Conservation (phyloP, 2,797 vertebrate species). For the Anas acuta region DNA sequence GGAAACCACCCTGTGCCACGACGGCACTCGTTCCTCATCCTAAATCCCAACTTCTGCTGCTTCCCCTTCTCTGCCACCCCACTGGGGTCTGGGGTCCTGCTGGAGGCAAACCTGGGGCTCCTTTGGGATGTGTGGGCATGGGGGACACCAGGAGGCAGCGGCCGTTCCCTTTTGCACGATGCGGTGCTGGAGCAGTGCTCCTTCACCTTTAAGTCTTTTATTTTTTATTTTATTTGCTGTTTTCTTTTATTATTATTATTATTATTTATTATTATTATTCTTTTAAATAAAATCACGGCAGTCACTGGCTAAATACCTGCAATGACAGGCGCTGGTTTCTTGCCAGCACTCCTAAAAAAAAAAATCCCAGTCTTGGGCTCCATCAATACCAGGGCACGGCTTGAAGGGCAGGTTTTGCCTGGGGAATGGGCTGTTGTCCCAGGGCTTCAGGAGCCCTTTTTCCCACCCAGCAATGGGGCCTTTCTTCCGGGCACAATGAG, state of each 20-base stretch:
- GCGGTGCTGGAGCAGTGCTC: neutral
- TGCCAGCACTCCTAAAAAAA: neutral
- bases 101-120: neutral
- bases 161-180: accelerated
- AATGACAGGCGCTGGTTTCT: neutral
- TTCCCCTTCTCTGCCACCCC: no score
- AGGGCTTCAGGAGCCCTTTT: slow-evolving; percentile 33
- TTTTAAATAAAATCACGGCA: neutral
- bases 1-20: neutral
- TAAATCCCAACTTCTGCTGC: no score
- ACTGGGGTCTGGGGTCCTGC: neutral
- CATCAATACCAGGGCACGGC: neutral
- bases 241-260: no score
- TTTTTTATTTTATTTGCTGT: no score
- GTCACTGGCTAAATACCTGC: neutral
- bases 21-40: no score
- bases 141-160: neutral
- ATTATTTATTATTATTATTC: no score
- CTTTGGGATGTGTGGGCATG: neutral
- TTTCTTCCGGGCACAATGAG: slow-evolving; percentile 51
- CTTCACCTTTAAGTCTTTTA: neutral
- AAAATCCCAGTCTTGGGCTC: neutral
- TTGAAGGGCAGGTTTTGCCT: slow-evolving; percentile 30
- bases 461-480: slow-evolving; percentile 27
- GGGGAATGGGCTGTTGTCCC: slow-evolving; percentile 31